Base-by-base conservation (phyloP, 2,888 invertebrate species). In the Nephrotoma flavescens region DNA sequence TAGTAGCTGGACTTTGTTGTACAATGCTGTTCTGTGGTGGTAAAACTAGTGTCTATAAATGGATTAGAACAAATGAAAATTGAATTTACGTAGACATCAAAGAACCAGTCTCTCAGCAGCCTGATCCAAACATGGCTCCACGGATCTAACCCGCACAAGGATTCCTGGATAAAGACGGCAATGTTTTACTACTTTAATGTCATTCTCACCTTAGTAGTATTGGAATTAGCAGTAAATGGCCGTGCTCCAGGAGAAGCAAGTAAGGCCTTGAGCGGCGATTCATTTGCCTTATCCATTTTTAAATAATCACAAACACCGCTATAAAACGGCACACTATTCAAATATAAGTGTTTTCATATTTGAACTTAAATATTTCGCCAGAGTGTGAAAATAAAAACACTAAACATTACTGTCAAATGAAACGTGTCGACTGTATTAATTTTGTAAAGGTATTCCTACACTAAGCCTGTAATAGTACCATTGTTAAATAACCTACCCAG, bases 11-110 rank as follows among this genome's bases (percentile, higher is more conserved):
- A 31, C 93, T 93, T 71, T 93, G 90, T 84, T 93, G 92, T 45
- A 92, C 90, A 91, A 94, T 93, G 86, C 92, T 91, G 88, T 91
- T 93, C 88, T 94, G 93, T 83, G 94, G 93, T 87, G 88, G 87
- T 87, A 88, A 42, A 42, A 5, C 4, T 44, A 86, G 86, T 87
- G 44, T 31, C 84, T 83, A 15, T 42, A 31, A 86, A 31, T 31
- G 31, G 31, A 31, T 31, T 31, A 31, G 31, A 52, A 85, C 41
- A 47, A 71, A 71, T 47, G 12, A 6, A 87, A 7, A 83, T 83
- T 83, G 45, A 41, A 86, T 47, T 9, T 47, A 12, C 3, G 31
- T 47, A 2, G 47, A 1, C 47, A 47, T 47, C n/a, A 31, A 31
- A 31, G 1, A 2, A 31, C 31, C 31, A 3, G 3, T 31, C 3